Conservation (phyloP, 1,140 invertebrate species). For the Calephelis nemesis region DNA sequence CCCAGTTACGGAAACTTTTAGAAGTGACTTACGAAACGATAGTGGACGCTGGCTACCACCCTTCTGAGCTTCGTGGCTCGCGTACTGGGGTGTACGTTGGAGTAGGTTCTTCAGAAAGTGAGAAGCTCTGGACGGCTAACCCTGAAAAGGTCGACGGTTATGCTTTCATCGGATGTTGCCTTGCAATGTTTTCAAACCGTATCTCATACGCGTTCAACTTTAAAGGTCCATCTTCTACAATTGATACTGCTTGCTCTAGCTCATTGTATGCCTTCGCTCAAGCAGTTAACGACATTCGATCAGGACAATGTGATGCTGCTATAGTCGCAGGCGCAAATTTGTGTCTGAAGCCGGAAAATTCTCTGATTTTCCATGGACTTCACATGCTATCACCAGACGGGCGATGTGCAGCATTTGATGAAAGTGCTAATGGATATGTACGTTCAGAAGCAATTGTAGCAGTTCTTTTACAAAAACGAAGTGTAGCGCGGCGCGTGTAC, state of each 20-base stretch:
- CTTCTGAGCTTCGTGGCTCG: constrained; percentile 87
- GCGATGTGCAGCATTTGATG: constrained; percentile 96
- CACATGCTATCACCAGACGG: constrained; percentile 94
- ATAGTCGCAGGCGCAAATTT: constrained; percentile 93
- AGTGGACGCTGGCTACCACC: constrained; percentile 93
- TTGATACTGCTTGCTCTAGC: constrained; percentile 98
- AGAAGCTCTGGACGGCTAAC: constrained; percentile 88
- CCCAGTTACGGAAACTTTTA: constrained; percentile 93
- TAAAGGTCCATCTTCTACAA: constrained; percentile 92
- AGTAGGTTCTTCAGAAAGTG: constrained; percentile 91
- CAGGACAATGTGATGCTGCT: constrained; percentile 94
- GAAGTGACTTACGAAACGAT: constrained; percentile 97
- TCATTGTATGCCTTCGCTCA: constrained; percentile 93
- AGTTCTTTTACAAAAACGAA: constrained; percentile 89
- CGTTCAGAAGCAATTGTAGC: constrained; percentile 92
- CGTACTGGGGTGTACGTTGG: constrained; percentile 96
- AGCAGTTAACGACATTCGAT: constrained; percentile 89
- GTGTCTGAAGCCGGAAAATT: constrained; percentile 91
- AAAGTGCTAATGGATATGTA: constrained; percentile 94
- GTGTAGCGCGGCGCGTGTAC: neutral
- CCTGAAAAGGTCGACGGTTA: constrained; percentile 93
- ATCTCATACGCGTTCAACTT: constrained; percentile 97
- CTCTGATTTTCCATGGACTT: constrained; percentile 94
- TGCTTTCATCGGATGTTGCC: constrained; percentile 93
- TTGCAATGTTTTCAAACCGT: constrained; percentile 97